Percentiles rank a stretch among this genome's conserved stretches.
Evolutionary conservation across 1,140 invertebrate genomes (phyloP).

Genomic region (Portunus trituberculatus): DNA sequence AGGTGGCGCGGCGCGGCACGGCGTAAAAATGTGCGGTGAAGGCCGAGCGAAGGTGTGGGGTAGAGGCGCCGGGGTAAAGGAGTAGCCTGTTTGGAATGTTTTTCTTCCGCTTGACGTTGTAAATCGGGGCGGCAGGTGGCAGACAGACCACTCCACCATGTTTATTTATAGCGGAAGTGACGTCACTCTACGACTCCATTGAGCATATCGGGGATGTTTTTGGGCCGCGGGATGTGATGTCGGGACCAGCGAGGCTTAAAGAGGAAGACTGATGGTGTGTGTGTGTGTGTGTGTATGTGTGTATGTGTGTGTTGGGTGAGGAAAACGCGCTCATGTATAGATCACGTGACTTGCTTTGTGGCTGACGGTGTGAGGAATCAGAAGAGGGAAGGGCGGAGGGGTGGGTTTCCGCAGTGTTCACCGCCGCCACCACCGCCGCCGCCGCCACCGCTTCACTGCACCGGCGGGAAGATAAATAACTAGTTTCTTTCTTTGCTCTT

Average conservation of each 20-base stretch:
- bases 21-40: not conserved
- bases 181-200: not conserved
- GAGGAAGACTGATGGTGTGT: slow-evolving; percentile 32
- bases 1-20: not conserved
- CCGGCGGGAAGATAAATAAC: not conserved
- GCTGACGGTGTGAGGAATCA: not conserved
- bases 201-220: slow-evolving; percentile 21
- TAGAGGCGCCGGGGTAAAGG: not conserved
- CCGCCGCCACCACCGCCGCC: not conserved
- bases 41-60: not conserved
- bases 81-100: not conserved
- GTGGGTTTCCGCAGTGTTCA: not conserved
- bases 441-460: not conserved
- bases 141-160: not conserved
- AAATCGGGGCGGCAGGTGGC: not conserved
- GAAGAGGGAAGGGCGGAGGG: not conserved
- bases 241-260: not conserved
- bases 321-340: not conserved
- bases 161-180: slow-evolving; percentile 23
- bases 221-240: slow-evolving; percentile 6
- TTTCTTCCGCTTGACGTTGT: not conserved
- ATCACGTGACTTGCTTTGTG: not conserved
- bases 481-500: not conserved
- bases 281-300: slow-evolving; percentile 33
- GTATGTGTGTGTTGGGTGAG: not conserved